Base-by-base conservation (phyloP, 2,888 invertebrate species). In the Lagria hirta region DNA sequence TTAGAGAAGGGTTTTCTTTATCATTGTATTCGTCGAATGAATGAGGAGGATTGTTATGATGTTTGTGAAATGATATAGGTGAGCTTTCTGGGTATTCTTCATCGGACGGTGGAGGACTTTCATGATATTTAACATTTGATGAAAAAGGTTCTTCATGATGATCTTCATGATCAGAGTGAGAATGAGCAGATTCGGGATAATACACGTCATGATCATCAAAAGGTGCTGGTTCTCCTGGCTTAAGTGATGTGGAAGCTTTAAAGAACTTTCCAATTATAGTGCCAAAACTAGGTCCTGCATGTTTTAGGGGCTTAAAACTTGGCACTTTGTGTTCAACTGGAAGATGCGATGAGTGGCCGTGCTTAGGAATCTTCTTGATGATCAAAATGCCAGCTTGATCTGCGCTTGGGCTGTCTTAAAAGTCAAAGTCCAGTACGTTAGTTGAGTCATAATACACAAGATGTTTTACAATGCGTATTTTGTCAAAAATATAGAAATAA, bases 301-400 rank as follows among this genome's bases (percentile, higher is more conserved):
- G 51, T 34, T 55, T 48, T 6, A 62, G 30, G 1, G 60, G 55
- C 48, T 62, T 62, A 43, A 62, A 61, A 8, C 55, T 43, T 3
- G 61, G 62, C 7, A 61, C 34, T 34, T 51, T 50, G 10, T 54
- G 49, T 22, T 55, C 48, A 4, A 42, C 48, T 11, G 40, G 43
- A 16, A 43, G 44, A 29, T 54, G 43, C n/a, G 28, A 21, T 35
- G 49, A 42, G 20, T 54, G 41, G 49, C 41, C 27, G 6, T 42
- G 43, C 21, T 40, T 30, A 4, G 62, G 66, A 16, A 70, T 65
- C 60, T 67, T 72, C 65, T 68, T 68, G 49, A 72, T 52, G 17
- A 72, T 64, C 28, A 72, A 55, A 24, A 71, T 57, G 37, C 71
- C 72, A 15, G 62, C 61, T 18, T 64, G 65, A 22, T 46, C 46